Base-by-base conservation (phyloP, 1,140 invertebrate species). In the Mactra quadrangularis region DNA sequence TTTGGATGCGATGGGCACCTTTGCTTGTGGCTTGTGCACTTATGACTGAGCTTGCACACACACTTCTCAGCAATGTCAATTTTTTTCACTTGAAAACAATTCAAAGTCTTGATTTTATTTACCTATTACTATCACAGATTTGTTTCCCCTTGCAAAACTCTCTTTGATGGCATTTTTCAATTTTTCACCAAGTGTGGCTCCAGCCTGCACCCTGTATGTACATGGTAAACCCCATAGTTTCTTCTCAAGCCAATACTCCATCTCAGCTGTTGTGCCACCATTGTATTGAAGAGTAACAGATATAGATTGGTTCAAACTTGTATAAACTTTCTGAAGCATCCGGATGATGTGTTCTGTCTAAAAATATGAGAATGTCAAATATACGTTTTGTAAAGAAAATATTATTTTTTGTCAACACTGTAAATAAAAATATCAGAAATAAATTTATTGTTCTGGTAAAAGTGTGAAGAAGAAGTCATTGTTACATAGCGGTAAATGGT, bases 41-140 rank as follows among this genome's bases (percentile, higher is more conserved):
- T n/a, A n/a, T n/a, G n/a, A n/a, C n/a, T n/a, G n/a, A n/a, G n/a
- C n/a, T n/a, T n/a, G n/a, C n/a, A n/a, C n/a, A n/a, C n/a, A n/a
- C n/a, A n/a, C n/a, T n/a, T n/a, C n/a, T n/a, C n/a, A n/a, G n/a
- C n/a, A n/a, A n/a, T n/a, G n/a, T n/a, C n/a, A n/a, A n/a, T n/a
- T n/a, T n/a, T n/a, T n/a, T n/a, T n/a, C n/a, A n/a, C n/a, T n/a
- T n/a, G n/a, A n/a, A n/a, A n/a, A n/a, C n/a, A n/a, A n/a, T n/a
- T n/a, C n/a, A n/a, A n/a, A n/a, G n/a, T n/a, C n/a, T n/a, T n/a
- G n/a, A n/a, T 31, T 38, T 47, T 60, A 1, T 1, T 31, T 82
- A 82, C 79, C 79, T 53, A 82, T 82, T 1, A 82, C 79, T 35
- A 82, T 29, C 1, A 75, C 70, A 66, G 62, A n/a, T 45, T 82